Evolutionary conservation across 2,797 vertebrate species (phyloP), one percentile per base, ranked within the genome.

Genomic region (Tadarida brasiliensis): DNA sequence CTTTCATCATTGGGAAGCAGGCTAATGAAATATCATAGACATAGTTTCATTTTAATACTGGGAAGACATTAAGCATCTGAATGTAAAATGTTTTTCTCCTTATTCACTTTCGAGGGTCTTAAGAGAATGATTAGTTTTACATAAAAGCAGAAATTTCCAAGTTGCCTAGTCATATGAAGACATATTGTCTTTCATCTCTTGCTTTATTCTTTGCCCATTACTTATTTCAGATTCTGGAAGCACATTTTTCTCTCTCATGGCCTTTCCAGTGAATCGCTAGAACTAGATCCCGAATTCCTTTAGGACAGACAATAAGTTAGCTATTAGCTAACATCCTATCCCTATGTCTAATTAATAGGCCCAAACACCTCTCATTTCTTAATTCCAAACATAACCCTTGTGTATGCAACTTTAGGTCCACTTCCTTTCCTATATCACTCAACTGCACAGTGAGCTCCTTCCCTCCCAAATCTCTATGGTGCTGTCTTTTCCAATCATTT

Each of bases 21-120:
- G 30, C 30, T 82, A 77, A 96, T 82, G 59, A 89, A 90, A 93
- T 81, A 78, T 17, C 12, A 33, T 33, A 63, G 76, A 94, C 56
- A 86, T 28, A 30, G 20, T 87, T 93, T 95, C 33, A 47, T 87
- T 74, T 96, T 51, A 84, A 85, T 5, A 51, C n/a, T 39, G 20
- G 73, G 15, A 96, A 87, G 80, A 61, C 17, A 33, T 82, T 80
- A 90, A 30, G 0, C 84, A 82, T 65, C 28, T 84, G 73, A 73
- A 47, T 94, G 22, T 81, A 78, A 95, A 89, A 73, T 95, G 59
- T 68, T 83, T 96, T 65, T n/a, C n/a, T 92, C 57, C 26, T 83
- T 63, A 81, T 87, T 96, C 68, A 96, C 30, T 92, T 93, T 93
- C 80, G 76, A 93, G 22, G 16, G 17, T 73, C 77, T 90, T 92